Evolutionary conservation across 2,113 vertebrate genomes (phyloP), one percentile per base, ranked within the genome.

Genomic region (Ptychochromis oligacanthus): DNA sequence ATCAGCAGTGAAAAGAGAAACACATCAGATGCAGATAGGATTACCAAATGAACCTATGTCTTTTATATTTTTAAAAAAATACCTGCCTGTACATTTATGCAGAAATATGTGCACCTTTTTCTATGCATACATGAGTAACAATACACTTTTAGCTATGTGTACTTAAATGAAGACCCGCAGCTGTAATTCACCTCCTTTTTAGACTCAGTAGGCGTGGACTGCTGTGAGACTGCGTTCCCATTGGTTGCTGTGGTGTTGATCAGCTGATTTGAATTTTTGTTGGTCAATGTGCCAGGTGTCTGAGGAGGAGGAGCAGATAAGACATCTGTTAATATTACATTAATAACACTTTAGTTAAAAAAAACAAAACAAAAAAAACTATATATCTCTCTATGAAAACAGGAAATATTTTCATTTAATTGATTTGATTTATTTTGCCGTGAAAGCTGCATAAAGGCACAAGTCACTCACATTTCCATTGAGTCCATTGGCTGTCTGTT

Each of bases 181-280:
- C 6, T 13, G n/a, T 59, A 8, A 56, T 95, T 95, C 1, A 95
- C 96, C 77, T 97, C 96, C 34, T 95, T 96, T 70, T 64, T 87
- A 4, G 95, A 95, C 57, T 97, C 95, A 0, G 95, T 91, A 0
- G 89, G 13, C 2, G 86, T 90, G 79, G 94, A 81, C 6, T 91
- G 95, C 1, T 92, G 86, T 52, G 95, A 94, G 60, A 93, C 93
- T 56, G 93, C 40, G 5, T 95, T 97, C 15, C 96, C 95, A 0
- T 95, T 97, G 83, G 93, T 95, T 76, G 95, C 95, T 80, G 96
- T 97, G 72, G 97, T 98, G 92, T 95, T 96, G 46, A 98, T 97
- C 95, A 98, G 75, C 28, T 95, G 89, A 0, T 96, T 96, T 26
- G 97, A 96, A 78, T 93, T 95, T 56, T 94, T 94, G 6, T 95